These are phyloP conservation scores for Urosaurus nigricauda DNA, from an alignment of 2,797 vertebrate species.

Conservation along the genomic window DNA sequence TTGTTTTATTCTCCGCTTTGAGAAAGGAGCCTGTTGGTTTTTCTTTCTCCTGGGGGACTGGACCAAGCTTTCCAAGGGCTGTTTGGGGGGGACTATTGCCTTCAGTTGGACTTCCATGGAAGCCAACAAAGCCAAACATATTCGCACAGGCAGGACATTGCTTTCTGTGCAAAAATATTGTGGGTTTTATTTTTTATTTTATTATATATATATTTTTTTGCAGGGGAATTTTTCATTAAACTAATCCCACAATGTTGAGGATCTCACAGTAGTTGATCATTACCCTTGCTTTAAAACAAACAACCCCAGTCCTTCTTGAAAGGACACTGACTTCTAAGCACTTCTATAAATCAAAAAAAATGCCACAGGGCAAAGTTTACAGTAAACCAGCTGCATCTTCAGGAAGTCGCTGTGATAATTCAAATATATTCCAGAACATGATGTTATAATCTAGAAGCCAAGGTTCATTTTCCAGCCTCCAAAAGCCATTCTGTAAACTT, in stretches of 20 bases:
- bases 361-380: neutral
- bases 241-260: no score
- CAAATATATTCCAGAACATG: neutral
- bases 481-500: neutral
- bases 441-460: neutral
- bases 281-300: neutral
- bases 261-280: neutral
- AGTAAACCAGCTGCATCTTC: constrained; percentile 8
- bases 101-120: neutral
- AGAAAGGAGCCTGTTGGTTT: neutral
- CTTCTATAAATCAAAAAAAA: neutral
- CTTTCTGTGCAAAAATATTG: no score
- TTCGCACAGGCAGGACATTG: no score
- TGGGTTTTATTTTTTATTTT: no score
- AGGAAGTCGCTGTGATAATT: neutral
- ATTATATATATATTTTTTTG: no score
- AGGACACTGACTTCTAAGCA: neutral
- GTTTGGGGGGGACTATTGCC: no score
- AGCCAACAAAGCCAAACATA: neutral
- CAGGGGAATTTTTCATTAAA: no score
- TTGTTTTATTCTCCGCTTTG: neutral
- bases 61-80: neutral
- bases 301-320: neutral
- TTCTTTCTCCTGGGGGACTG: neutral
- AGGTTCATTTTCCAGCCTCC: neutral